Percentiles rank a stretch among this genome's conserved stretches.
Evolutionary conservation across 2,888 invertebrate genomes (phyloP).

Genomic region (Sepioteuthis lessoniana): DNA sequence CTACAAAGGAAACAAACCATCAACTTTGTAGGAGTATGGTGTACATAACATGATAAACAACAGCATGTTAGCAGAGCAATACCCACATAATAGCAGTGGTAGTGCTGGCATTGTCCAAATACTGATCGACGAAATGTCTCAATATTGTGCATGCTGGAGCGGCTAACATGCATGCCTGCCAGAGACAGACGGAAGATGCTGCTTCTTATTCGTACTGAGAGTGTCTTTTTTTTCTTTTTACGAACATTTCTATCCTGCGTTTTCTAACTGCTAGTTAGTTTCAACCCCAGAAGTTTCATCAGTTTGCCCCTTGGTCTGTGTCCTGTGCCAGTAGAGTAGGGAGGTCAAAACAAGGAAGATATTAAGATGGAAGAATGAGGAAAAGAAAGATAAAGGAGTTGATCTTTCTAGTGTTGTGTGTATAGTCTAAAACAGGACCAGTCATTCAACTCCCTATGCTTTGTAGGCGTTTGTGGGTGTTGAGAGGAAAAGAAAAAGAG

Average conservation of each 20-base stretch:
- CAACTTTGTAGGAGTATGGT: conserved; percentile 40
- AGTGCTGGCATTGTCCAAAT: conserved; percentile 5
- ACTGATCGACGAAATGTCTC: neutral
- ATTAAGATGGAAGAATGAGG: neutral
- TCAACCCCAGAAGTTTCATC: neutral
- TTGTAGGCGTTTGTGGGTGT: neutral
- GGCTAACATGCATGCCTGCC: conserved; percentile 1
- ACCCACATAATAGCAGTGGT: neutral
- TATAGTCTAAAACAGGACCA: neutral
- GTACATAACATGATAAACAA: conserved; percentile 38
- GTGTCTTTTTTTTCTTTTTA: neutral
- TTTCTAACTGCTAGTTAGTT: neutral
- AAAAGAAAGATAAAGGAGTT: neutral
- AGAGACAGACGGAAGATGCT: neutral
- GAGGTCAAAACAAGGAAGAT: neutral
- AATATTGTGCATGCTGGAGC: neutral
- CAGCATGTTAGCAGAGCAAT: neutral
- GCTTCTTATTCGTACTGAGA: neutral
- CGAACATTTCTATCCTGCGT: neutral
- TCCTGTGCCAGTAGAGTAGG: neutral
- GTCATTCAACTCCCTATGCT: neutral
- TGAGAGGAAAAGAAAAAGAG: neutral
- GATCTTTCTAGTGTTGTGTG: conserved; percentile 12
- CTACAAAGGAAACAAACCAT: conserved; percentile 44
- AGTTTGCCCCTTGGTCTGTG: neutral